Percentiles rank a stretch among this genome's conserved stretches.
phyloP scores from a whole-genome alignment of 2,888 invertebrate genomes.

The Heliconius cydno region DNA sequence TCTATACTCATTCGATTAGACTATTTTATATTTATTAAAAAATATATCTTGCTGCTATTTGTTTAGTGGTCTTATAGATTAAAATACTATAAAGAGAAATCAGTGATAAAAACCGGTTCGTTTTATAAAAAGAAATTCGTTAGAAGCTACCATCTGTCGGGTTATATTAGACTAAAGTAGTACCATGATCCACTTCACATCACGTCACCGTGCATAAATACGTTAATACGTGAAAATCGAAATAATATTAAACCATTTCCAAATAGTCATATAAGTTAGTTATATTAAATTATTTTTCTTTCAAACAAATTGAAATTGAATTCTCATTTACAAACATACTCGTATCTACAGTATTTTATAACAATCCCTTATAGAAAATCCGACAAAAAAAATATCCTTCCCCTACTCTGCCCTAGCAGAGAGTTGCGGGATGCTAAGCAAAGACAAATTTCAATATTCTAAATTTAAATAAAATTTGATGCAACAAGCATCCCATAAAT shows the following conservation, averaged over 20 bases:
- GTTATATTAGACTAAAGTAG: background rate
- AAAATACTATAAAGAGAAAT: background rate
- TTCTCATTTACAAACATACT: background rate
- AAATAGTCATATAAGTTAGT: background rate
- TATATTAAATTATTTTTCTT: background rate
- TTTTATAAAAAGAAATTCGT: background rate
- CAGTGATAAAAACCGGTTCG: background rate
- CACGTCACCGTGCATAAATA: conserved; percentile 3
- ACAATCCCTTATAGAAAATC: background rate
- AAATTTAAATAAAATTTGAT: background rate
- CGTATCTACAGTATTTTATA: background rate
- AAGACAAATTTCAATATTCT: background rate
- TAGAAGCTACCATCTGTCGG: background rate
- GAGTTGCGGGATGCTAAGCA: too few relatives aligned
- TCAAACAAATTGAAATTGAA: background rate
- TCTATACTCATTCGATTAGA: background rate
- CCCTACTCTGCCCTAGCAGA: too few relatives aligned
- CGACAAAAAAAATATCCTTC: too few relatives aligned
- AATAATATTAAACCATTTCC: background rate
- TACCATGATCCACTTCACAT: background rate
- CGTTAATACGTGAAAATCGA: background rate
- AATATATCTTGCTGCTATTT: background rate
- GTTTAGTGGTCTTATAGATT: background rate
- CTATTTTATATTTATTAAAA: background rate
- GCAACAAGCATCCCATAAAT: background rate